Conservation (phyloP, 2,113 vertebrate genomes). For the Elgaria multicarinata region DNA sequence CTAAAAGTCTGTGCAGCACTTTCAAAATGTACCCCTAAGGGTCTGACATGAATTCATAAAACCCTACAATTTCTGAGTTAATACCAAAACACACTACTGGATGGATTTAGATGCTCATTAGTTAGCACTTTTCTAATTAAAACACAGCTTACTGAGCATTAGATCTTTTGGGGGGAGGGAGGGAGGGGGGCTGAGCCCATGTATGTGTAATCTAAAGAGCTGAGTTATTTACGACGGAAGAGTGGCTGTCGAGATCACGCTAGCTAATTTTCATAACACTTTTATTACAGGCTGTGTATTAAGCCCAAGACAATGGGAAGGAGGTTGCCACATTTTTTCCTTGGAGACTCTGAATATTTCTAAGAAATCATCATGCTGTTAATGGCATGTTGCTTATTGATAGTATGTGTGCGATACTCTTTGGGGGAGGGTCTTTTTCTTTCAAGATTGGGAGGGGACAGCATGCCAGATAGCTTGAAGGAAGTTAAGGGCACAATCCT, state of each 20-base stretch:
- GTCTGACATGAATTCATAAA: constrained; percentile 73
- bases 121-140: constrained; percentile 68
- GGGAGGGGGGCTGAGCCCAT: background rate
- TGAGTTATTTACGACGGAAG: constrained; percentile 61
- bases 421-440: constrained; percentile 44
- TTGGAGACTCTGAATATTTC: constrained; percentile 53
- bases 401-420: constrained; percentile 47
- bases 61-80: constrained; percentile 68
- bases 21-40: constrained; percentile 74
- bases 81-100: constrained; percentile 64
- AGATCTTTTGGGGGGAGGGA: constrained; percentile 31
- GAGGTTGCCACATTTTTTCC: constrained; percentile 60
- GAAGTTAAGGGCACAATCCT: too few relatives aligned
- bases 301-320: constrained; percentile 57
- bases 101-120: constrained; percentile 69
- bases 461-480: constrained; percentile 28
- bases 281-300: constrained; percentile 56
- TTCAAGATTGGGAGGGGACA: constrained; percentile 31
- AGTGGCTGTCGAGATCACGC: constrained; percentile 17
- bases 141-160: constrained; percentile 46
- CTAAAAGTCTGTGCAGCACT: constrained; percentile 69
- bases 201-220: constrained; percentile 50
- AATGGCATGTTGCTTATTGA: constrained; percentile 61
- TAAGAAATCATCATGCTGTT: constrained; percentile 56
- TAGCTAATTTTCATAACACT: constrained; percentile 65